phyloP scores from a whole-genome alignment of 1,140 invertebrate genomes.

The Bradynema listronoti region DNA sequence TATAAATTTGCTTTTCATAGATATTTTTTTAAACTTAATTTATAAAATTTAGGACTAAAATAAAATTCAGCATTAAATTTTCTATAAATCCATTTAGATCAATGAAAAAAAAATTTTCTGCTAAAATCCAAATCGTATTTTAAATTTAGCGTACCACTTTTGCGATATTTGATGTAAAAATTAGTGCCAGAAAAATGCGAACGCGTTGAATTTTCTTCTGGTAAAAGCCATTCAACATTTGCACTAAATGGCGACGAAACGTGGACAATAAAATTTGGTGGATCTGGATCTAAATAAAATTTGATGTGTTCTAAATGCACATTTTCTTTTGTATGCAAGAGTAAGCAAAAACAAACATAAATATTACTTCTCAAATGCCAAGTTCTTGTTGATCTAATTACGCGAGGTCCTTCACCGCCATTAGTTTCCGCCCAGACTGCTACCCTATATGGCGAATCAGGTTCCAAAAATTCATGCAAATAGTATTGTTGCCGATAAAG shows the following conservation, averaged over 20 bases:
- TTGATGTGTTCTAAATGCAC: neutral
- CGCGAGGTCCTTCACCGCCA: slow-evolving; percentile 51
- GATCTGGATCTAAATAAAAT: slow-evolving; percentile 47
- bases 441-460: slow-evolving; percentile 49
- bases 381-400: slow-evolving; percentile 40
- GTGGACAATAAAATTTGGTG: slow-evolving; percentile 38
- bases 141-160: slow-evolving; percentile 16
- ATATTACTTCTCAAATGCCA: slow-evolving; percentile 47
- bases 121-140: neutral
- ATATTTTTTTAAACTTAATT: slow-evolving; percentile 18
- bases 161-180: slow-evolving; percentile 50
- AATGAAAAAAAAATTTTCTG: neutral
- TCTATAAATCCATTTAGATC: neutral
- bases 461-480: slow-evolving; percentile 42
- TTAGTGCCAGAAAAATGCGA: slow-evolving; percentile 51
- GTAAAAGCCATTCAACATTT: slow-evolving; percentile 44
- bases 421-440: slow-evolving; percentile 56
- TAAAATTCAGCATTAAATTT: neutral
- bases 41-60: slow-evolving; percentile 1
- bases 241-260: slow-evolving; percentile 30
- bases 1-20: slow-evolving; percentile 17
- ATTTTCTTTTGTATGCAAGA: neutral
- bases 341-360: neutral
- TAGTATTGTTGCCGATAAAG: slow-evolving; percentile 49
- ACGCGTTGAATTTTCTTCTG: slow-evolving; percentile 30